phyloP scores from a whole-genome alignment of 2,797 vertebrate genomes.

The Ceryle rudis region DNA sequence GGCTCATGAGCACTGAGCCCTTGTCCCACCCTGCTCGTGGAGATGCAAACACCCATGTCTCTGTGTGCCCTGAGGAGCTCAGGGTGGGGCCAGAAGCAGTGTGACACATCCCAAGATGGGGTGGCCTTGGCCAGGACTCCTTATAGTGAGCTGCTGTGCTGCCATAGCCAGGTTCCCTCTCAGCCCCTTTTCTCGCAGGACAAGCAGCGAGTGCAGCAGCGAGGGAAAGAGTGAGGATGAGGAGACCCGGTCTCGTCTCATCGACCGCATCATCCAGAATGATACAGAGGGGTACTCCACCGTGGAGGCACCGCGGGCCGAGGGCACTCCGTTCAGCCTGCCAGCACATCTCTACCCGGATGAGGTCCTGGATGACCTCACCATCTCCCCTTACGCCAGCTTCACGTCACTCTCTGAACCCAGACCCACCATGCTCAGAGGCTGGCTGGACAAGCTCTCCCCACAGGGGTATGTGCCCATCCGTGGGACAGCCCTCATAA shows the following conservation, averaged over 20 bases:
- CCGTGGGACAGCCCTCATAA: rapidly evolving
- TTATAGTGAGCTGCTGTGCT: background rate
- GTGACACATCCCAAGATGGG: background rate
- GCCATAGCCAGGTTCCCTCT: rapidly evolving
- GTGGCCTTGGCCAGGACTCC: too few species aligned
- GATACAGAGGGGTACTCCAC: conserved; percentile 87
- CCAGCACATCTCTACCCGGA: conserved; percentile 73
- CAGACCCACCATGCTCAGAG: conserved; percentile 85
- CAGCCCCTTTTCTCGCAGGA: background rate
- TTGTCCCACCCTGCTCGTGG: background rate
- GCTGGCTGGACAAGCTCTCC: conserved; percentile 97
- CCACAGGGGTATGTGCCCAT: conserved; percentile 88
- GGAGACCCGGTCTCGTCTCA: conserved; percentile 65
- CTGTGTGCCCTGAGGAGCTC: rapidly evolving
- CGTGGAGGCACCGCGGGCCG: conserved; percentile 77
- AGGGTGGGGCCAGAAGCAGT: background rate
- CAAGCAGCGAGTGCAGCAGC: conserved; percentile 58
- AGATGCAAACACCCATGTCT: background rate
- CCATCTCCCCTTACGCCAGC: conserved; percentile 96
- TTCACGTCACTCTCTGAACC: conserved; percentile 88
- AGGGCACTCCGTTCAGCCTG: conserved; percentile 71
- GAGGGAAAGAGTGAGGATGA: conserved; percentile 15
- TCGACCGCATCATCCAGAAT: conserved; percentile 69
- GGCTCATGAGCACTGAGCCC: background rate
- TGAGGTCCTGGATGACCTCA: conserved; percentile 88